Evolutionary conservation across 2,797 vertebrate genomes (phyloP), one percentile per base, ranked within the genome.

Genomic region (Carapus acus): DNA sequence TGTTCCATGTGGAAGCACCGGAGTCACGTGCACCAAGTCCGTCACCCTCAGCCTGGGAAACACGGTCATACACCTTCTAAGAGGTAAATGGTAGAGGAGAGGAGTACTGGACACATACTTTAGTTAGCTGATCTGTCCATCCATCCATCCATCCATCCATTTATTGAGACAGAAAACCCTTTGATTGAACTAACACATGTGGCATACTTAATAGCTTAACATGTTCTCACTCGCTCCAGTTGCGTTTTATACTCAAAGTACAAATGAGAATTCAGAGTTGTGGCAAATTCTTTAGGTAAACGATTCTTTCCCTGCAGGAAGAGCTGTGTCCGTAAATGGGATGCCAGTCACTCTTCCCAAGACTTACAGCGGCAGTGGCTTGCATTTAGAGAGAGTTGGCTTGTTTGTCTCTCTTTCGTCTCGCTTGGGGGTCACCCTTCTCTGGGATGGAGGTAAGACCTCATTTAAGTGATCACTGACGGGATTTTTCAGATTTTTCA

Each of bases 401-500:
- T 67, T 95, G 21, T 95, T 92, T 54, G 86, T 94, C 14, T 83
- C 90, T 8, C 86, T 97, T 12, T 83, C 89, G 0, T 88, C 92
- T 0, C 85, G 54, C 4, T 65, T 91, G 21, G 94, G 93, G 2
- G 79, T 97, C 65, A 85, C 85, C 0, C 78, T 96, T 58, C 88
- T 95, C 1, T 96, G 94, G 94, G 94, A 96, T 1, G 92, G 93
- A 86, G 94, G 94, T 95, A 80, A 60, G 76, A 33, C 7, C n/a
- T n/a, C n/a, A n/a, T n/a, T n/a, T n/a, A n/a, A n/a, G n/a, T n/a
- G n/a, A n/a, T n/a, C n/a, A n/a, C n/a, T n/a, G n/a, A n/a, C n/a
- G n/a, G n/a, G n/a, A n/a, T n/a, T n/a, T n/a, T n/a, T n/a, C n/a
- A n/a, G n/a, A n/a, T n/a, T n/a, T n/a, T n/a, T n/a, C n/a, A n/a